Evolutionary conservation across 2,888 invertebrate genomes (phyloP).

Genomic region (Tortricodes alternella): DNA sequence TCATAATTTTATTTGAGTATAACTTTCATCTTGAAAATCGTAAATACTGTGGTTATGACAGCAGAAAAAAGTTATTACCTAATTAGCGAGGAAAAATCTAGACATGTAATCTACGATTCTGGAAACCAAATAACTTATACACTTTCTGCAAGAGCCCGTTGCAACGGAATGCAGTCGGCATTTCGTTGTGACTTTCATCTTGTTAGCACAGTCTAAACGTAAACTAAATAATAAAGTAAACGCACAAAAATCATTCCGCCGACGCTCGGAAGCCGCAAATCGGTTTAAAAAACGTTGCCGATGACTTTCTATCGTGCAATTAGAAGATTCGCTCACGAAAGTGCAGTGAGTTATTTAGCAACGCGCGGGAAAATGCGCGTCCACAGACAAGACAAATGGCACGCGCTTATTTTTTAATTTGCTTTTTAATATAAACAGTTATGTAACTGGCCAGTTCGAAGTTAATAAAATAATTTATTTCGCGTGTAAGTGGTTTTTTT

Average conservation of each 20-base stretch:
- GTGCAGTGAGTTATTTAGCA: slow-evolving; percentile 53
- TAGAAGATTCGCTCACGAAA: slow-evolving; percentile 79
- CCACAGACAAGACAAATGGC: slow-evolving; percentile 36
- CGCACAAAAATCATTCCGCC: slow-evolving; percentile 65
- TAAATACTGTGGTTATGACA: slow-evolving; percentile 11
- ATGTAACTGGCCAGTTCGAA: too few relatives aligned
- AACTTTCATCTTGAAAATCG: slow-evolving; percentile 22
- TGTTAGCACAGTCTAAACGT: slow-evolving; percentile 66
- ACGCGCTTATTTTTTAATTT: slow-evolving; percentile 41
- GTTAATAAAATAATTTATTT: too few relatives aligned
- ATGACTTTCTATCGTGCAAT: slow-evolving; percentile 74
- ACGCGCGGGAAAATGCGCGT: slow-evolving; percentile 44
- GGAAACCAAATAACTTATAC: slow-evolving; percentile 40
- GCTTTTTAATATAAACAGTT: too few relatives aligned
- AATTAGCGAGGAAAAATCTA: slow-evolving; percentile 40
- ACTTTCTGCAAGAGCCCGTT: slow-evolving; percentile 45
- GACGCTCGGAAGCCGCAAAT: slow-evolving; percentile 52
- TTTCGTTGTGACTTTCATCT: slow-evolving; percentile 75
- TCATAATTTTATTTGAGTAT: slow-evolving; percentile 2
- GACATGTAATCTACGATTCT: slow-evolving; percentile 35
- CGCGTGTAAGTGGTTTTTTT: too few relatives aligned
- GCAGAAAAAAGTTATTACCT: slow-evolving; percentile 29
- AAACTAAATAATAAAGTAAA: slow-evolving; percentile 56
- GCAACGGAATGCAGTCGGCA: slow-evolving; percentile 57
- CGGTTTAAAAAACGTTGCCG: slow-evolving; percentile 59